These are phyloP conservation scores for Leptinotarsa defecta DNA, from an alignment of 1,140 invertebrate genomes.

Conservation along the genomic window DNA sequence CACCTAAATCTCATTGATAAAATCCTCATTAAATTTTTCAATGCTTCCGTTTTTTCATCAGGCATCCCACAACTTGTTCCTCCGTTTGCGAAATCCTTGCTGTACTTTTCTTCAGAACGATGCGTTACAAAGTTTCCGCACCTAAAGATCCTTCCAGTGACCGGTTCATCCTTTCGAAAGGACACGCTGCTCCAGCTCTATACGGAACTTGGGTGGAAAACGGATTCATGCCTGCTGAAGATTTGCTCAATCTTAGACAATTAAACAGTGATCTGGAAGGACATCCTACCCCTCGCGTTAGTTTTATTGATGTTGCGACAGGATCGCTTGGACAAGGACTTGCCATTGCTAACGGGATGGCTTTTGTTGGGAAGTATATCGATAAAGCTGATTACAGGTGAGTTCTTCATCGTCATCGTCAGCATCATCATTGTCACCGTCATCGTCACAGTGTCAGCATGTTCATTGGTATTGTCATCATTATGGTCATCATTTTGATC, in stretches of 20 bases:
- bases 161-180: slow-evolving; percentile 96
- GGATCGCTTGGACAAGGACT: slow-evolving; percentile 98
- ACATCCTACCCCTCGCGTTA: slow-evolving; percentile 95
- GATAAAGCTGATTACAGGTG: slow-evolving; percentile 90
- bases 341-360: slow-evolving; percentile 95
- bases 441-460: too few relatives aligned
- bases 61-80: slow-evolving; percentile 98
- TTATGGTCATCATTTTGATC: too few relatives aligned
- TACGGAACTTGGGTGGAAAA: slow-evolving; percentile 99
- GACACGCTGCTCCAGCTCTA: slow-evolving; percentile 97
- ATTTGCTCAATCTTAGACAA: slow-evolving; percentile 90
- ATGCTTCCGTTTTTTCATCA: slow-evolving; percentile 56
- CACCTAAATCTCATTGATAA: too few relatives aligned
- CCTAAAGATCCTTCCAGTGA: slow-evolving; percentile 89
- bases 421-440: neutral
- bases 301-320: slow-evolving; percentile 97
- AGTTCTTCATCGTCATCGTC: slow-evolving; percentile 19
- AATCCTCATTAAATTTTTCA: too few relatives aligned
- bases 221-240: slow-evolving; percentile 82
- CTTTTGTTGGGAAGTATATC: slow-evolving; percentile 95
- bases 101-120: slow-evolving; percentile 96
- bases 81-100: slow-evolving; percentile 99
- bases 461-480: too few relatives aligned
- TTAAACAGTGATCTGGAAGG: slow-evolving; percentile 95
- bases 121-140: slow-evolving; percentile 87